These are phyloP conservation scores for Hoplostethus mediterraneus DNA, from an alignment of 2,797 vertebrate genomes.

Conservation along the genomic window DNA sequence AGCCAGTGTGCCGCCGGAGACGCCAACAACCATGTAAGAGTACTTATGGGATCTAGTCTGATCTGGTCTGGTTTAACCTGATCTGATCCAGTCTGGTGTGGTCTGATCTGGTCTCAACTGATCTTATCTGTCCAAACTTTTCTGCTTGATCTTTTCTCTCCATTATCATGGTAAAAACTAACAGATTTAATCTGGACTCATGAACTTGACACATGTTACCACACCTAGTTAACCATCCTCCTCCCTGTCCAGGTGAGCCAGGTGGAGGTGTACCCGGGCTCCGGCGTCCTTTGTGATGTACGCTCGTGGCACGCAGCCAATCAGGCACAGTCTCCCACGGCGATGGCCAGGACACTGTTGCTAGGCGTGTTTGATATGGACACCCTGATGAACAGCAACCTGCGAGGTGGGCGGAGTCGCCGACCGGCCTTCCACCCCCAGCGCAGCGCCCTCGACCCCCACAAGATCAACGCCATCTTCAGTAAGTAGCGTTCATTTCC, in stretches of 20 bases:
- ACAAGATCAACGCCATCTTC: conserved; percentile 76
- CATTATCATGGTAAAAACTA: background rate
- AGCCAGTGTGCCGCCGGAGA: conserved; percentile 39
- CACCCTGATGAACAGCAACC: conserved; percentile 77
- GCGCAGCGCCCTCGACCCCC: conserved; percentile 66
- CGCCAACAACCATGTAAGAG: conserved; percentile 31
- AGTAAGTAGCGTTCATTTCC: conserved; percentile 56
- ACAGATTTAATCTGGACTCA: no score
- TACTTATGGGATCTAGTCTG: no score
- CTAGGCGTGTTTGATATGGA: conserved; percentile 78
- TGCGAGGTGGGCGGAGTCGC: conserved; percentile 71
- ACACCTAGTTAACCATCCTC: background rate
- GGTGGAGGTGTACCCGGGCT: conserved; percentile 74
- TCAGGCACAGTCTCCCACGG: conserved; percentile 72
- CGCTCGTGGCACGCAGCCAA: conserved; percentile 70
- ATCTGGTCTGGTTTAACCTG: background rate
- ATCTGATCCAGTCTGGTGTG: background rate
- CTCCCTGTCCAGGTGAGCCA: conserved; percentile 59
- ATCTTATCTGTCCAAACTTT: no score
- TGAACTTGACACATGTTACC: no score
- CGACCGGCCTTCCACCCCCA: conserved; percentile 70
- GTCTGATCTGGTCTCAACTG: background rate
- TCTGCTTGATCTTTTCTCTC: no score
- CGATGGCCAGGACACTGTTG: conserved; percentile 73
- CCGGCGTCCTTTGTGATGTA: conserved; percentile 70